Evolutionary conservation across 1,140 invertebrate species (phyloP).

Genomic region (Theocolax elegans): DNA sequence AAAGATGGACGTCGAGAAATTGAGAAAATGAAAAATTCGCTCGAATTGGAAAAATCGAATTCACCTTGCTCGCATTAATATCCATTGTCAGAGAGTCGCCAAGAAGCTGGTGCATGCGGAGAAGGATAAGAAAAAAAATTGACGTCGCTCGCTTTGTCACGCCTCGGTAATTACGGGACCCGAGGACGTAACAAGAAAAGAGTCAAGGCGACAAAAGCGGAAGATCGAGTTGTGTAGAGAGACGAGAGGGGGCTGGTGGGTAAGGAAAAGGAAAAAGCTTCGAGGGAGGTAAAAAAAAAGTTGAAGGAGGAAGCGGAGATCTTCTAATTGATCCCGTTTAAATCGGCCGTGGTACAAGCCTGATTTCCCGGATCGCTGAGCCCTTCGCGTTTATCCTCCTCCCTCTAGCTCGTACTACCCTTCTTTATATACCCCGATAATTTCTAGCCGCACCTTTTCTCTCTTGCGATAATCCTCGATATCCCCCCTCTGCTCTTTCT

Average conservation of each 20-base stretch:
- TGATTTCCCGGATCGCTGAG: neutral
- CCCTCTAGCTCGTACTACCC: neutral
- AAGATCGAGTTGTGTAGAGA: neutral
- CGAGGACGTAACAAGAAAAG: neutral
- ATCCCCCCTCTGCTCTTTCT: too few relatives aligned
- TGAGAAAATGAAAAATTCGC: constrained; percentile 31
- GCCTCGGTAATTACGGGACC: constrained; percentile 17
- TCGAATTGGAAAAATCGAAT: too few relatives aligned
- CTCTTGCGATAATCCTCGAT: too few relatives aligned
- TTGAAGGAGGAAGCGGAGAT: neutral
- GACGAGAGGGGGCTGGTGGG: neutral
- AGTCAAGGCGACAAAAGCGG: neutral
- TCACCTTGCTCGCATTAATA: neutral
- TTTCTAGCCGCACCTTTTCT: too few relatives aligned
- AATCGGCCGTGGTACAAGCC: neutral
- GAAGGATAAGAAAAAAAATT: neutral
- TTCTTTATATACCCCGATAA: too few relatives aligned
- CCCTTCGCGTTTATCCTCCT: neutral
- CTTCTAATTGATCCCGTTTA: constrained; percentile 22
- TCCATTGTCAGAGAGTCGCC: neutral
- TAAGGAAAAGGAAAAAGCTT: neutral
- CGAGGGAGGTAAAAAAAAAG: neutral
- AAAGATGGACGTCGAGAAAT: constrained; percentile 37
- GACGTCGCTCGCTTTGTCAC: constrained; percentile 13
- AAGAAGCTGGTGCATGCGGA: too few relatives aligned